Percentiles rank a stretch among this genome's conserved stretches.
phyloP scores from a whole-genome alignment of 2,797 vertebrate genomes.

The Propithecus deckenii region DNA sequence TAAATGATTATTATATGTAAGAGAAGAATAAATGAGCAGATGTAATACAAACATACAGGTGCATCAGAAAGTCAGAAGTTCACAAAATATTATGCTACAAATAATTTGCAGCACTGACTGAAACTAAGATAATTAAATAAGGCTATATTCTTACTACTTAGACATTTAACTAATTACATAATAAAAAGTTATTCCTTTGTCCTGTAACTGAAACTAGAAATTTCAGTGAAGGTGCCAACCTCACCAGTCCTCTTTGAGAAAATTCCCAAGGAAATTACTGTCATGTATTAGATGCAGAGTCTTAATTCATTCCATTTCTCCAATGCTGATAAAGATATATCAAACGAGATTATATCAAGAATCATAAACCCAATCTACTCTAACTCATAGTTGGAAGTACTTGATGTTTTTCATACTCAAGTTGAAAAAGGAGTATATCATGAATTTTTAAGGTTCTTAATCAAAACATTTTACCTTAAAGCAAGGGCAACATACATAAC shows the following conservation, averaged over 20 bases:
- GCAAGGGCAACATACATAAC: too few relatives aligned
- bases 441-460: slow-evolving; percentile 39
- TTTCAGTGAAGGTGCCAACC: not conserved
- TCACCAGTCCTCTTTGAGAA: not conserved
- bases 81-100: not conserved
- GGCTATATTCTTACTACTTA: not conserved
- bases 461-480: not conserved
- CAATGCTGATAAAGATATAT: slow-evolving; percentile 11
- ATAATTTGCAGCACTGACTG: not conserved
- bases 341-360: slow-evolving; percentile 44
- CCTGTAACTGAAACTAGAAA: not conserved
- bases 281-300: not conserved
- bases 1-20: not conserved
- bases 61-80: not conserved
- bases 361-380: not conserved
- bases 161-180: not conserved
- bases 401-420: not conserved
- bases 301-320: not conserved
- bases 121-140: slow-evolving; percentile 31
- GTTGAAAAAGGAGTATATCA: not conserved
- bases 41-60: not conserved
- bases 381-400: not conserved
- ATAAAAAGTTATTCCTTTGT: not conserved
- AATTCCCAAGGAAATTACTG: not conserved
- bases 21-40: not conserved